A percentile compares a stretch with the other conserved stretches of the same genome.
Evolutionary conservation across 2,888 invertebrate genomes (phyloP).

Genomic region (Andrena chrysosceles): DNA sequence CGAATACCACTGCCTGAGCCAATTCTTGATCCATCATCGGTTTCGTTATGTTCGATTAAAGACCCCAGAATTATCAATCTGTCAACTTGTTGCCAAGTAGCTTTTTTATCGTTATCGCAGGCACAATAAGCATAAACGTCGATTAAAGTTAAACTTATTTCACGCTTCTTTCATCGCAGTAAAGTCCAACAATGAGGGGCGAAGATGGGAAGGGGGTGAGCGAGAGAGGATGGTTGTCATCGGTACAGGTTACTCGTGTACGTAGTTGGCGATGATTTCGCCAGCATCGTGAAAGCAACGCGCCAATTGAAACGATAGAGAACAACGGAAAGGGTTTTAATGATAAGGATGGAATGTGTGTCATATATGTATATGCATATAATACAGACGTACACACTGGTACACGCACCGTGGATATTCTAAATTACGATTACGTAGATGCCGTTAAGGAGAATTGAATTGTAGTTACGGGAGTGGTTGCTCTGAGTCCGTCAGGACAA

Average conservation of each 20-base stretch:
- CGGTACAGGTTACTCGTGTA: background rate
- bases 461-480: constrained; percentile 69
- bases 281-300: background rate
- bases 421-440: constrained; percentile 77
- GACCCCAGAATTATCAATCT: constrained; percentile 25
- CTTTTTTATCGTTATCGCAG: constrained; percentile 6
- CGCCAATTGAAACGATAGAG: constrained; percentile 1
- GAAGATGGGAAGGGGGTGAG: background rate
- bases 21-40: constrained; percentile 47
- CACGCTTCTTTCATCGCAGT: background rate
- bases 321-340: constrained; percentile 47
- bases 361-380: constrained; percentile 40
- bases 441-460: constrained; percentile 71
- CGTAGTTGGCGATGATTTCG: constrained; percentile 7
- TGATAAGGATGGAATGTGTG: constrained; percentile 52
- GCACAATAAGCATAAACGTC: constrained; percentile 17
- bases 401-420: constrained; percentile 71
- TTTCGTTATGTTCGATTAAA: constrained; percentile 30
- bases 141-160: constrained; percentile 19
- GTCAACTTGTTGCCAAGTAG: constrained; percentile 27
- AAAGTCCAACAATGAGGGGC: background rate
- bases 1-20: constrained; percentile 50
- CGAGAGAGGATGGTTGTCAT: background rate
- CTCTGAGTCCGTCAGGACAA: constrained; percentile 59
- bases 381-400: constrained; percentile 30